Conservation (phyloP, 35 echinoderm and acorn worm species). For the Strongylocentrotus purpuratus region DNA sequence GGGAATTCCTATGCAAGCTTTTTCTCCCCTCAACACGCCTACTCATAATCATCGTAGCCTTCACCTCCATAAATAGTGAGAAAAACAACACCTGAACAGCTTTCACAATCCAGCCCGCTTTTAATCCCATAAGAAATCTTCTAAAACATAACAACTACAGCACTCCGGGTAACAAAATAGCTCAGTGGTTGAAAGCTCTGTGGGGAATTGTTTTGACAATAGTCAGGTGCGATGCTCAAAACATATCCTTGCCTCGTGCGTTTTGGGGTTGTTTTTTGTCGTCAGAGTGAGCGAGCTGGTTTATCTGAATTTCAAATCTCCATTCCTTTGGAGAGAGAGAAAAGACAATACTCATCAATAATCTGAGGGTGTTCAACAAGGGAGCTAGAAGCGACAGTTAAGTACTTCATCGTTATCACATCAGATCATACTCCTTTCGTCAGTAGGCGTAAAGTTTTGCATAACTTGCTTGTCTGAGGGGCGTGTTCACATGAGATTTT, state of each 20-base stretch:
- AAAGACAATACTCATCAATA: slow-evolving; percentile 13
- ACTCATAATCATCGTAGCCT: too few relatives aligned
- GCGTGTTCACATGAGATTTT: background rate
- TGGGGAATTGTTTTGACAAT: background rate
- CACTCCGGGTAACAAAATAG: background rate
- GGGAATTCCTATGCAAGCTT: too few relatives aligned
- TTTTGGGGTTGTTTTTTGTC: too few relatives aligned
- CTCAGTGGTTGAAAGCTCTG: background rate
- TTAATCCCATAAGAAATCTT: slow-evolving; percentile 4
- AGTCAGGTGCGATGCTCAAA: background rate
- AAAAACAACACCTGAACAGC: background rate
- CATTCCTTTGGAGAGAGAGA: background rate
- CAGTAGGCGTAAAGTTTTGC: background rate
- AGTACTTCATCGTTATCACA: background rate
- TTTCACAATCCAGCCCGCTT: background rate
- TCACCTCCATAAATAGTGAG: background rate
- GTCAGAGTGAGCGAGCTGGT: background rate
- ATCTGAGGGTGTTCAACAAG: background rate
- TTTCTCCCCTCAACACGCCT: too few relatives aligned
- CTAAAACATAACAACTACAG: background rate
- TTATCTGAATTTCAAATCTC: background rate
- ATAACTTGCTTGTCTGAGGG: background rate
- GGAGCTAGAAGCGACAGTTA: background rate
- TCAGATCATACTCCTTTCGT: background rate
- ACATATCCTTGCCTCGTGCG: background rate